Evolutionary conservation across 2,888 invertebrate species (phyloP).

Genomic region (Cataglyphis livida): DNA sequence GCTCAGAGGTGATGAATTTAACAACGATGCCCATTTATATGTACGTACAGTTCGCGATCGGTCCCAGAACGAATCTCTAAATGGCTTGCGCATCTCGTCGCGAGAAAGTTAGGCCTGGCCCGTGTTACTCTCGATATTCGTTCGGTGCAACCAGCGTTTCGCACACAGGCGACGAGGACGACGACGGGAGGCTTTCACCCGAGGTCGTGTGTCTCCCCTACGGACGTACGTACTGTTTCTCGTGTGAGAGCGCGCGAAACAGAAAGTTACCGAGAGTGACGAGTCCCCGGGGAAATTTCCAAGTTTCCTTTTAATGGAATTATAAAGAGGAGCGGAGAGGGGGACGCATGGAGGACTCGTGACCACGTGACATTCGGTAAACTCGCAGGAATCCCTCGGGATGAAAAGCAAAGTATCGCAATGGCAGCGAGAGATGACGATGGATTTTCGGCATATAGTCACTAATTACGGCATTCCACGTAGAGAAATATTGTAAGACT

Average conservation of each 20-base stretch:
- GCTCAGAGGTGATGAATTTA: conserved; percentile 17
- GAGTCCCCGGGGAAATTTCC: conserved; percentile 80
- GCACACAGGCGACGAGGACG: neutral
- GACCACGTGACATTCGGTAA: conserved; percentile 72
- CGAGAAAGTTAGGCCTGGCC: conserved; percentile 21
- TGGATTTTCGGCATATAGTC: conserved; percentile 27
- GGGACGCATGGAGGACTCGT: conserved; percentile 32
- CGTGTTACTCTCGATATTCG: conserved; percentile 41
- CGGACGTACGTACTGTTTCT: conserved; percentile 60
- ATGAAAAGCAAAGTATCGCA: conserved; percentile 26
- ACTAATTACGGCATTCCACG: conserved; percentile 11
- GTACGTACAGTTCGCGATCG: conserved; percentile 35
- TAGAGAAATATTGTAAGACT: neutral
- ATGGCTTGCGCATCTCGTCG: conserved; percentile 25
- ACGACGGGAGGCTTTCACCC: conserved; percentile 41
- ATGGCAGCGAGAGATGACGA: conserved; percentile 25
- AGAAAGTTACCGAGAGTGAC: conserved; percentile 78
- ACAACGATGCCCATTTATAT: conserved; percentile 15
- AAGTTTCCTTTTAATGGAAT: conserved; percentile 82
- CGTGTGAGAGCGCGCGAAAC: conserved; percentile 67
- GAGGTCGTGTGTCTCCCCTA: conserved; percentile 62
- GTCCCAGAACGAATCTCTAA: conserved; percentile 42
- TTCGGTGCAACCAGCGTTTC: conserved; percentile 33
- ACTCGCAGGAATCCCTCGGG: conserved; percentile 60
- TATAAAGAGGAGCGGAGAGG: conserved; percentile 78